phyloP scores from a whole-genome alignment of 1,140 invertebrate genomes.

The Chrysopa pallens region DNA sequence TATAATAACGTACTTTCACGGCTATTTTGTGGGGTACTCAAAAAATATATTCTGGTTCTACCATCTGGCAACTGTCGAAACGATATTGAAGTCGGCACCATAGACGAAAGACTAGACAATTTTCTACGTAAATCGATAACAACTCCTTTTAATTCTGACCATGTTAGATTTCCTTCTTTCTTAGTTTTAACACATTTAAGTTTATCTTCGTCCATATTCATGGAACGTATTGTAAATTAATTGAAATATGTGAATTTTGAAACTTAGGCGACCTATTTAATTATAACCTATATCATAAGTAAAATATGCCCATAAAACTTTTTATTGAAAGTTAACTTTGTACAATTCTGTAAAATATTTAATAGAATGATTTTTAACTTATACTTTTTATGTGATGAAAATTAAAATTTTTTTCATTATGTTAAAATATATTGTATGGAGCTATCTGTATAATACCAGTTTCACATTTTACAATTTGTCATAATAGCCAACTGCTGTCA shows the following conservation, averaged over 20 bases:
- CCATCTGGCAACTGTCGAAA: slow-evolving; percentile 62
- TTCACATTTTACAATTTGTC: too few species aligned
- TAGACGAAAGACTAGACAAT: slow-evolving; percentile 52
- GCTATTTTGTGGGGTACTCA: slow-evolving; percentile 63
- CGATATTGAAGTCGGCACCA: slow-evolving; percentile 59
- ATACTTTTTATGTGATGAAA: too few species aligned
- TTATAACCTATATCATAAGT: too few species aligned
- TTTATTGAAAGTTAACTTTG: too few species aligned
- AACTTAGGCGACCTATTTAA: too few species aligned
- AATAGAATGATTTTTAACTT: too few species aligned
- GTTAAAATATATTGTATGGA: too few species aligned
- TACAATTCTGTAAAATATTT: too few species aligned
- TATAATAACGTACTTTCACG: slow-evolving; percentile 80
- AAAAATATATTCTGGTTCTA: slow-evolving; percentile 70
- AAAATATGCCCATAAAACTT: too few species aligned
- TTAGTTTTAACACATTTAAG: background rate
- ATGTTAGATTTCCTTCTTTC: slow-evolving; percentile 28
- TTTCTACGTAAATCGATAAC: slow-evolving; percentile 67
- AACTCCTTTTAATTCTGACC: slow-evolving; percentile 61
- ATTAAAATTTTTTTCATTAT: too few species aligned
- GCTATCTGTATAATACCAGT: too few species aligned
- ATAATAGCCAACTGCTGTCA: too few species aligned
- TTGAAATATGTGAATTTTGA: background rate
- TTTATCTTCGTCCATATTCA: background rate
- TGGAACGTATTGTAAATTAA: background rate